Base-by-base conservation (phyloP, 2,113 vertebrate genomes). In the Chaetura pelagica region DNA sequence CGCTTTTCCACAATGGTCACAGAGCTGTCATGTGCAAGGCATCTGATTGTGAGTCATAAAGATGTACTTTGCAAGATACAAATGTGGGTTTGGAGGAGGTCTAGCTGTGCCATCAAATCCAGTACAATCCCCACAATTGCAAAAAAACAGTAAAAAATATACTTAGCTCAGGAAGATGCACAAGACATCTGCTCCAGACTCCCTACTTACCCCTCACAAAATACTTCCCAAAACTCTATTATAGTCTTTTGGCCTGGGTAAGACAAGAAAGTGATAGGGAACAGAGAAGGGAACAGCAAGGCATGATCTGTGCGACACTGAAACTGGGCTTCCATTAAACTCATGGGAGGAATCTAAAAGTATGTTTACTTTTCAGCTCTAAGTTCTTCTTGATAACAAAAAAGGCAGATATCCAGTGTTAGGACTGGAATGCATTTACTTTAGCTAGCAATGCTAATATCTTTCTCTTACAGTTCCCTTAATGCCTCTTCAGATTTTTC, bases 21-120 rank as follows among this genome's bases (percentile, higher is more conserved):
- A 3, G 75, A 77, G 27, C 75, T 90, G 29, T 69, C 78, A 90
- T 80, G 38, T 85, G 64, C 34, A 76, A 88, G 30, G n/a, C 85
- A 76, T 94, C 61, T 93, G 93, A 93, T 42, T 85, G 20, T 94
- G 89, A 94, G 55, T 91, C 93, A 96, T 80, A 71, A 77, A 71
- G 35, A 90, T 63, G 20, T 71, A 64, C 27, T 93, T 52, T 74
- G 21, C 55, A 80, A 96, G 93, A 87, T 66, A 85, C 77, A 88
- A 88, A 27, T 44, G 71, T 10, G 10, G 6, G 30, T 93, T 92
- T 80, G 74, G 49, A 89, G 66, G 30, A 92, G 55, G 42, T 66
- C 17, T 91, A 69, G 46, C 59, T 81, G 87, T 92, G 44, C 55
- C 51, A 67, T 84, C 46, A 74, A 80, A 91, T 69, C 19, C 54